Conservation (phyloP, 2,888 invertebrate species). For the Arenicola marina region DNA sequence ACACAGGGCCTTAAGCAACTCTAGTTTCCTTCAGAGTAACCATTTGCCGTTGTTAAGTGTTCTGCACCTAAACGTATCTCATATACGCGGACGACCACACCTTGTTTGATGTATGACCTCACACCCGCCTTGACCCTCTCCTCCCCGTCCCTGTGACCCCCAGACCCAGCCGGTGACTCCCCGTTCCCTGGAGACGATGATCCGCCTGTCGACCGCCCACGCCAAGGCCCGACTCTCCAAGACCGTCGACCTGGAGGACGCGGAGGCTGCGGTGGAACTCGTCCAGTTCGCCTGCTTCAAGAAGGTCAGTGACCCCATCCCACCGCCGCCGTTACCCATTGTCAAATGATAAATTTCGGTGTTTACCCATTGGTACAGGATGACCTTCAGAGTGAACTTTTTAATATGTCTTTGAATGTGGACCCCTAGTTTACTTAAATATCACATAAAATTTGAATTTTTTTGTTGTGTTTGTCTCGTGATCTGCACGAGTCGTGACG, state of each 20-base stretch:
- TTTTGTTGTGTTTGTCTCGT: too few relatives aligned
- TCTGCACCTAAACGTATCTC: not conserved
- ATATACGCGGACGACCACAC: not conserved
- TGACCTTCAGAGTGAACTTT: too few relatives aligned
- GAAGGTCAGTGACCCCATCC: slow-evolving; percentile 70
- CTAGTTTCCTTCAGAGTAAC: not conserved
- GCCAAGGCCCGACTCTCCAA: slow-evolving; percentile 92
- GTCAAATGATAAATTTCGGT: too few relatives aligned
- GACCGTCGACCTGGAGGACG: slow-evolving; percentile 82
- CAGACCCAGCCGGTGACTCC: slow-evolving; percentile 97
- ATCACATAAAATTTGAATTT: too few relatives aligned
- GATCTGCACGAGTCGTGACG: too few relatives aligned
- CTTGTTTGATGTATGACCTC: not conserved
- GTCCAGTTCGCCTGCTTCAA: slow-evolving; percentile 96
- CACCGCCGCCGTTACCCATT: too few relatives aligned
- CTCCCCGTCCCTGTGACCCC: too few relatives aligned
- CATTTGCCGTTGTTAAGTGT: not conserved
- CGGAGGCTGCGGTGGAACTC: slow-evolving; percentile 87
- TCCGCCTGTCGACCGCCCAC: slow-evolving; percentile 95
- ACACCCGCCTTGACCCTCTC: not conserved
- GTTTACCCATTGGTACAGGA: too few relatives aligned
- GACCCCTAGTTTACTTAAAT: too few relatives aligned
- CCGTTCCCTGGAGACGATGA: slow-evolving; percentile 93
- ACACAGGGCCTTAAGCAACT: too few relatives aligned
- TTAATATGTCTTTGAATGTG: too few relatives aligned